Evolutionary conservation across 2,113 vertebrate species (phyloP).

Genomic region (Pelvicachromis taeniatus): DNA sequence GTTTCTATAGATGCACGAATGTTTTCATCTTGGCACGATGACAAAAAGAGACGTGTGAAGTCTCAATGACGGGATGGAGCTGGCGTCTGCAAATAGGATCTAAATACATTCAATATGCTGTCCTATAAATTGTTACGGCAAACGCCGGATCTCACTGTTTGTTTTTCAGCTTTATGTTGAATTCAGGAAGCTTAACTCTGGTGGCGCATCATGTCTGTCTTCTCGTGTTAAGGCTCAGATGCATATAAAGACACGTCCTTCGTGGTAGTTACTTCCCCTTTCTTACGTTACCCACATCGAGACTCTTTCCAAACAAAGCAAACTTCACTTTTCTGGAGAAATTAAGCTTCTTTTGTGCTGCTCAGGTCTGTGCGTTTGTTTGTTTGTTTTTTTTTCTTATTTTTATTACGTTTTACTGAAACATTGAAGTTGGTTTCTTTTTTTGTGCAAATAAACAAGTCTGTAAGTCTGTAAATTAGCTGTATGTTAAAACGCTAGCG

Average conservation of each 20-base stretch:
- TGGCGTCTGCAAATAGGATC: neutral
- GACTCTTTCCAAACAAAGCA: neutral
- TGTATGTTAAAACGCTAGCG: conserved; percentile 8
- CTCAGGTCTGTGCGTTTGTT: neutral
- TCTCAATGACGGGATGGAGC: neutral
- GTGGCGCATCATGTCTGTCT: neutral
- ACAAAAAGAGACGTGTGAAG: neutral
- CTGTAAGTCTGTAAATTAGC: conserved; percentile 28
- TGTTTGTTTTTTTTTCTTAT: neutral
- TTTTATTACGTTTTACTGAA: neutral
- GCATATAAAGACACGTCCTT: neutral
- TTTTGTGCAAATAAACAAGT: neutral
- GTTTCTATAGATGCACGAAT: neutral
- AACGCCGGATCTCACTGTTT: neutral
- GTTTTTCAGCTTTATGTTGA: neutral
- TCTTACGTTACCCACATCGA: accelerated
- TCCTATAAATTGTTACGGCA: neutral
- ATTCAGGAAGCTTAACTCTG: neutral
- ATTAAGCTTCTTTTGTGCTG: neutral
- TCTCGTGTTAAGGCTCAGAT: neutral
- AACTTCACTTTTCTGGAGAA: neutral
- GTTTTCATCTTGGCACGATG: neutral
- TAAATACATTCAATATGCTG: neutral
- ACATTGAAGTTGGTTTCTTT: neutral
- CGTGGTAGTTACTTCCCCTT: neutral